Evolutionary conservation across 2,797 vertebrate species (phyloP), one percentile per base, ranked within the genome.

Genomic region (Miichthys miiuy): DNA sequence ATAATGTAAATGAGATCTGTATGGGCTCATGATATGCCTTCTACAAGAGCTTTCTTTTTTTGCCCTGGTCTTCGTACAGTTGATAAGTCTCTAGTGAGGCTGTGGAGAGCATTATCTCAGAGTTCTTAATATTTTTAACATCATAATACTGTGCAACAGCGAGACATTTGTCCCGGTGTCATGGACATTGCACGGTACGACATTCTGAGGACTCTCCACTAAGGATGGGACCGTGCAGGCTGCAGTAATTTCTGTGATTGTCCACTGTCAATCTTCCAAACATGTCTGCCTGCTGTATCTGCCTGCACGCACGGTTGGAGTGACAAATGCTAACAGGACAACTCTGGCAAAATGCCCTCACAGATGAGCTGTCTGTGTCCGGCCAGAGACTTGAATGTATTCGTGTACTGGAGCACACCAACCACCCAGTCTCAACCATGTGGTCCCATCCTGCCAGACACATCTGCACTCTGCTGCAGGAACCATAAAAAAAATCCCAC

Each of bases 321-420:
- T 20, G 61, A 80, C 64, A 21, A 12, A 73, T 72, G 56, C 44
- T 7, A 63, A 64, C 68, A 68, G 69, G 72, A 80, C 52, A 8
- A 38, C 65, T 68, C 34, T 75, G 77, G 51, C 5, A 34, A 74
- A 72, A 81, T 16, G 16, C 65, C 80, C 75, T 27, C 65, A 52
- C 68, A 63, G 48, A 72, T 52, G 77, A 85, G 82, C 66, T 8
- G 51, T 66, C 78, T 80, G 72, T 34, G 72, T 83, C 67, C 64
- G 83, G 66, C 80, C 85, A 75, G 80, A 89, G 87, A 84, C 84
- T 75, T 91, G 92, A 94, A 94, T 93, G 91, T 94, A 94, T 90
- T 77, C 7, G 34, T 82, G 81, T 76, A 87, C 84, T 79, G 65
- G 86, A 87, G 75, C 72, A 64, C 62, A 67, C 27, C 68, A 69